A percentile compares a stretch with the other conserved stretches of the same genome.
Evolutionary conservation across 92 coral and sea anemone species (phyloP).

Genomic region (Diadumene lineata): DNA sequence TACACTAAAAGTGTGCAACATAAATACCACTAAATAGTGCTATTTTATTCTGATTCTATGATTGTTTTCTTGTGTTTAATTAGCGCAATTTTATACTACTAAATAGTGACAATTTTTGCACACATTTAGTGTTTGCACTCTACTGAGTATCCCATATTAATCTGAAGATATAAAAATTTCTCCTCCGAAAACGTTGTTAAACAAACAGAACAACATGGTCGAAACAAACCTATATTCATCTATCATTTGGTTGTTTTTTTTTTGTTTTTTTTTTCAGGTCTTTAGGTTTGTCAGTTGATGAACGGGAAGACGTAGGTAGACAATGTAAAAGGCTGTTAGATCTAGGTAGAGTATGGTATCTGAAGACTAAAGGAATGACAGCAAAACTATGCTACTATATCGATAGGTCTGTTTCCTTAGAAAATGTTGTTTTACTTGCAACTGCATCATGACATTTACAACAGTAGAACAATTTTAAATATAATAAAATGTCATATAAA

Average conservation of each 20-base stretch:
- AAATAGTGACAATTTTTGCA: too few species aligned
- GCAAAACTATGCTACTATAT: constrained; percentile 79
- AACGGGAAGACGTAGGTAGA: constrained; percentile 88
- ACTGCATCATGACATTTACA: constrained; percentile 11
- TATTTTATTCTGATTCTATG: too few species aligned
- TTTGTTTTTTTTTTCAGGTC: constrained; percentile 43
- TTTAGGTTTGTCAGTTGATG: constrained; percentile 61
- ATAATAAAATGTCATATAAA: neutral
- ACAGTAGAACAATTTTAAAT: neutral
- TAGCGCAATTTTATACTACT: too few species aligned
- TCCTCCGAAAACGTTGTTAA: neutral
- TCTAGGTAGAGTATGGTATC: constrained; percentile 82
- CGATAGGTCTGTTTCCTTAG: constrained; percentile 71
- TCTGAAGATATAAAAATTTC: too few species aligned
- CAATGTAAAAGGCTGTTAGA: constrained; percentile 87
- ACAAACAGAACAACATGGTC: neutral
- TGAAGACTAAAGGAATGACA: constrained; percentile 61
- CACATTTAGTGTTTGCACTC: too few species aligned
- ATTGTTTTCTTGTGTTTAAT: too few species aligned
- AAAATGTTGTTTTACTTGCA: constrained; percentile 85
- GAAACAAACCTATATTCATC: neutral
- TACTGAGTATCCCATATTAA: too few species aligned
- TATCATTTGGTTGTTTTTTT: too few species aligned
- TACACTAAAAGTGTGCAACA: too few species aligned
- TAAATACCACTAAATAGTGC: too few species aligned